phyloP scores from a whole-genome alignment of 2,888 invertebrate species.

The Melikaiella ostensackeni region DNA sequence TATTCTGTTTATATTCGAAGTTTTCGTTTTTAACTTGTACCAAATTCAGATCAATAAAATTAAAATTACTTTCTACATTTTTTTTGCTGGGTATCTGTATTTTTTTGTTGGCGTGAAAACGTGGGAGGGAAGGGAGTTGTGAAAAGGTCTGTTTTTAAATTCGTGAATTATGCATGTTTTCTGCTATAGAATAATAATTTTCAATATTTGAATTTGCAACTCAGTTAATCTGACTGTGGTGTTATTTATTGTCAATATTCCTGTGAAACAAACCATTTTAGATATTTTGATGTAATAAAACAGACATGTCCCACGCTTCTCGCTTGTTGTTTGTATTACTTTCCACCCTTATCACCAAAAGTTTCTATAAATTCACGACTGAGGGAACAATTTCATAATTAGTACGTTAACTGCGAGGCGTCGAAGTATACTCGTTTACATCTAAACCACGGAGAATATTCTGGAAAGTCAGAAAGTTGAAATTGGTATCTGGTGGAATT shows the following conservation, averaged over 20 bases:
- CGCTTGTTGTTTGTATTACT: slow-evolving; percentile 8
- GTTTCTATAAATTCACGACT: slow-evolving; percentile 44
- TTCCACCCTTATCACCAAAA: slow-evolving; percentile 2
- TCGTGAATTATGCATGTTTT: no score
- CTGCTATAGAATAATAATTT: neutral
- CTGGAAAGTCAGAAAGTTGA: slow-evolving; percentile 59
- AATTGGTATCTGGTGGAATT: slow-evolving; percentile 60
- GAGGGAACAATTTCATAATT: slow-evolving; percentile 60
- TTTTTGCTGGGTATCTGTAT: no score
- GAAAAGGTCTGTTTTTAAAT: no score
- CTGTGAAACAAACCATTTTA: neutral
- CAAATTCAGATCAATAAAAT: no score
- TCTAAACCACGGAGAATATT: slow-evolving; percentile 57
- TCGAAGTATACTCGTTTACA: slow-evolving; percentile 55
- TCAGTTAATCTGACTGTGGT: no score
- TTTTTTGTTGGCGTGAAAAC: no score
- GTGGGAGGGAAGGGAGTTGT: no score
- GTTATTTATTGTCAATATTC: neutral
- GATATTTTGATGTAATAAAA: neutral
- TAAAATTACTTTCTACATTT: no score
- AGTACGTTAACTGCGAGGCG: slow-evolving; percentile 58
- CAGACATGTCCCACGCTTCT: neutral
- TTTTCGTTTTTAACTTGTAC: no score
- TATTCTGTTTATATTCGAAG: no score
- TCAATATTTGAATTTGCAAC: neutral